Evolutionary conservation across 2,113 vertebrate species (phyloP), one percentile per base, ranked within the genome.

Genomic region (Pteruthius melanotis): DNA sequence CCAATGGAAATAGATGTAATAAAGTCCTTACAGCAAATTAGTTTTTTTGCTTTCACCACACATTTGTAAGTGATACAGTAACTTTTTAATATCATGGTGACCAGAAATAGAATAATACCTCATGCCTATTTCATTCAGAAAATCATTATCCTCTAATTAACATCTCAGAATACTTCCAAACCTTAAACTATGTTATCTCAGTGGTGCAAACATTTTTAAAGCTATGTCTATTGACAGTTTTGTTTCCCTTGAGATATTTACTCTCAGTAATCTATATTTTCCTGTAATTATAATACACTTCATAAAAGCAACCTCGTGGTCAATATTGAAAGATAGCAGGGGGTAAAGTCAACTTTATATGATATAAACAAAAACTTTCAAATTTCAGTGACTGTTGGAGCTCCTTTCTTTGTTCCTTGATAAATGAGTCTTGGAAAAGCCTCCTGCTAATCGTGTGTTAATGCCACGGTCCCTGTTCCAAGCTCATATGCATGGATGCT

Each of bases 361-460:
- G 20, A 54, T 37, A 85, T 16, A 45, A 90, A 37, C 20, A 77
- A 57, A 90, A 53, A 42, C 21, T 77, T 81, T 74, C 18, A 70
- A 42, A 50, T 24, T 33, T 10, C 21, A 42, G 30, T 5, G 21
- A 11, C 63, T 83, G 11, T 18, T 72, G 54, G 26, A 74, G 21
- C 23, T 81, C 42, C 45, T 59, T 87, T 74, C 23, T 70, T 70
- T 63, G 11, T 4, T 63, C 77, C 42, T 52, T 52, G 24, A 27
- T 12, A 17, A 52, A 20, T 11, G 16, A n/a, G 20, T 19, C 13
- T 11, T n/a, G 69, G 63, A 26, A 63, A 57, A 45, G 14, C 14
- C 33, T 1, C 42, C 28, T 16, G 23, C 47, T 8, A 15, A 28
- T 30, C 1, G 0, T 17, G 35, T 15, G 13, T 15, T n/a, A 8